Conservation (phyloP, 2,888 invertebrate species). For the Horisme vitalbata region DNA sequence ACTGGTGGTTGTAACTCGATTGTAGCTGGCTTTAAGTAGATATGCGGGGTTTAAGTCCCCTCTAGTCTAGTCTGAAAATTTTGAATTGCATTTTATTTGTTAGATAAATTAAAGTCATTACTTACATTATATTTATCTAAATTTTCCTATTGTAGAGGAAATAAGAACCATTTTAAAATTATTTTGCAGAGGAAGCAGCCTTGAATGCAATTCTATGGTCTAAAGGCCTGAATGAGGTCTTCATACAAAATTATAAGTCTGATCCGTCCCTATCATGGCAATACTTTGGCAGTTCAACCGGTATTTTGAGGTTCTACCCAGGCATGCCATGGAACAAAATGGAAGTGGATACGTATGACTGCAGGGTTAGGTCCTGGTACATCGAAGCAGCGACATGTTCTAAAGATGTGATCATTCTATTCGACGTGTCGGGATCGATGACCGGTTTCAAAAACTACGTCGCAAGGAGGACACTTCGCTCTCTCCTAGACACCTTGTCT, state of each 20-base stretch:
- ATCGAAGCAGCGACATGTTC: conserved; percentile 99
- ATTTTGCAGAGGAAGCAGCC: conserved; percentile 56
- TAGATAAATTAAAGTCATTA: no score
- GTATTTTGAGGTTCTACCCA: conserved; percentile 96
- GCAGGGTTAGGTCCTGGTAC: conserved; percentile 96
- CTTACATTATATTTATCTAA: no score
- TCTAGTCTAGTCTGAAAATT: no score
- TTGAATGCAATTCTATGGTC: conserved; percentile 91
- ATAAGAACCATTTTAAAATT: no score
- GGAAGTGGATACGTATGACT: conserved; percentile 92
- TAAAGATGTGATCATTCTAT: conserved; percentile 97
- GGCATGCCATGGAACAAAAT: conserved; percentile 86
- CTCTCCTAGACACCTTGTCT: conserved; percentile 96
- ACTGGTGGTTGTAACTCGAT: no score
- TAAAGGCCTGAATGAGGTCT: conserved; percentile 90
- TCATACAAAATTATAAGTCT: conserved; percentile 91
- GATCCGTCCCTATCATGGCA: conserved; percentile 98
- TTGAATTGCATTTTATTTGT: no score
- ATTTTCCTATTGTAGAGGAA: no score
- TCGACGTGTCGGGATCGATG: conserved; percentile 99
- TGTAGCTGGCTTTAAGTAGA: no score
- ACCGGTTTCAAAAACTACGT: conserved; percentile 89
- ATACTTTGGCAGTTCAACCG: conserved; percentile 97
- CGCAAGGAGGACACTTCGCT: conserved; percentile 93
- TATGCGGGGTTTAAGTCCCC: no score